Percentiles rank a stretch among this genome's conserved stretches.
These are phyloP conservation scores for Drosophila erecta DNA, from an alignment of 1,140 invertebrate species.

Conservation along the genomic window DNA sequence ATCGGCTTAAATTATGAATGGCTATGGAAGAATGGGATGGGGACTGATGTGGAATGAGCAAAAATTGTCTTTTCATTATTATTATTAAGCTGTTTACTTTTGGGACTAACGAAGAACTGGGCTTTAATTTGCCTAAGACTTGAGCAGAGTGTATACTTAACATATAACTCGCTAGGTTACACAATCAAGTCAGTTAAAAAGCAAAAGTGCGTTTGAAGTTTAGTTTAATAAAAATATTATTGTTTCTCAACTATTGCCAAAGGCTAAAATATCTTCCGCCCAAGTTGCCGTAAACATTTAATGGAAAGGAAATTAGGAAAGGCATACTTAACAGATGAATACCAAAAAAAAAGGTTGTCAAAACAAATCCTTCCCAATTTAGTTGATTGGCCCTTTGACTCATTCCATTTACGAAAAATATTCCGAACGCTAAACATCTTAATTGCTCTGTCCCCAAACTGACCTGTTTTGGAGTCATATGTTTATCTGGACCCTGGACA, in stretches of 20 bases:
- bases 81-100: conserved; percentile 73
- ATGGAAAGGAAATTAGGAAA: not conserved
- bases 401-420: not conserved
- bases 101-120: conserved; percentile 6
- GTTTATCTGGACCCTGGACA: conserved; percentile 38
- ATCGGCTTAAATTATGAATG: conserved; percentile 58
- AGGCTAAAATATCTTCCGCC: not conserved
- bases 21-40: not conserved
- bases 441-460: conserved; percentile 6
- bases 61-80: conserved; percentile 55
- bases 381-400: not conserved
- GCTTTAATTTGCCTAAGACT: conserved; percentile 21
- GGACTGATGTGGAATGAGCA: conserved; percentile 45
- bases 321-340: too few species aligned
- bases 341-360: not conserved
- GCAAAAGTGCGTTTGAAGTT: not conserved
- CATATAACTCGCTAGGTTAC: not conserved
- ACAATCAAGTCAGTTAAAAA: not conserved
- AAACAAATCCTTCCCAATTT: not conserved
- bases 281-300: not conserved
- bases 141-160: not conserved
- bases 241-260: not conserved
- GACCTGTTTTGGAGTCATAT: conserved; percentile 31
- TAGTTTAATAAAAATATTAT: not conserved
- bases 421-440: conserved; percentile 14